Conservation (phyloP, 2,113 vertebrate genomes). For the Malaclemys terrapin region DNA sequence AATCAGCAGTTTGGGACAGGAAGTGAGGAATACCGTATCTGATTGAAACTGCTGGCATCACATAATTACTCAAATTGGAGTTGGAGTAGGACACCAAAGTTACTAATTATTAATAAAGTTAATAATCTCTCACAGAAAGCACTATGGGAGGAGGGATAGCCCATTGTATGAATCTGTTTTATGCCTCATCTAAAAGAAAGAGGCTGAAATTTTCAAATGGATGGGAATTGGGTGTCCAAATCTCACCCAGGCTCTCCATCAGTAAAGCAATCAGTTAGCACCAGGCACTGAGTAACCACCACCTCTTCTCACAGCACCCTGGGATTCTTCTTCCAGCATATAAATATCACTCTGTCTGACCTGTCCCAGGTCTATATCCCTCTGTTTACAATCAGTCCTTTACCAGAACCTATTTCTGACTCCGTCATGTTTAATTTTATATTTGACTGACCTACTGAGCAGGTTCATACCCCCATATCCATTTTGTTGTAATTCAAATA, state of each 20-base stretch:
- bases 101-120: neutral
- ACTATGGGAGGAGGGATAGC: neutral
- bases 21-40: neutral
- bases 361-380: no score
- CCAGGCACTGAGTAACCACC: neutral
- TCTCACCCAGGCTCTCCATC: neutral
- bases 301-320: neutral
- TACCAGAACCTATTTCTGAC: neutral
- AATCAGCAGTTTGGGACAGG: neutral
- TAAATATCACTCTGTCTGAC: neutral
- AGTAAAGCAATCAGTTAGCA: neutral
- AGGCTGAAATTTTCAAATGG: constrained; percentile 1
- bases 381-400: neutral
- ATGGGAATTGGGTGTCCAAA: constrained; percentile 5
- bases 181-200: neutral
- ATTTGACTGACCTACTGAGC: constrained; percentile 33
- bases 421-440: constrained; percentile 17
- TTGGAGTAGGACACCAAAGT: neutral
- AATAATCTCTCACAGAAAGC: neutral
- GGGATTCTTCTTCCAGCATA: neutral
- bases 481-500: constrained; percentile 63
- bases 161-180: neutral
- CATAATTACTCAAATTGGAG: neutral
- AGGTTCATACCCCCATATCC: constrained; percentile 40
- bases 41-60: neutral